Evolutionary conservation across 2,113 vertebrate genomes (phyloP).

Genomic region (Engystomops pustulosus): DNA sequence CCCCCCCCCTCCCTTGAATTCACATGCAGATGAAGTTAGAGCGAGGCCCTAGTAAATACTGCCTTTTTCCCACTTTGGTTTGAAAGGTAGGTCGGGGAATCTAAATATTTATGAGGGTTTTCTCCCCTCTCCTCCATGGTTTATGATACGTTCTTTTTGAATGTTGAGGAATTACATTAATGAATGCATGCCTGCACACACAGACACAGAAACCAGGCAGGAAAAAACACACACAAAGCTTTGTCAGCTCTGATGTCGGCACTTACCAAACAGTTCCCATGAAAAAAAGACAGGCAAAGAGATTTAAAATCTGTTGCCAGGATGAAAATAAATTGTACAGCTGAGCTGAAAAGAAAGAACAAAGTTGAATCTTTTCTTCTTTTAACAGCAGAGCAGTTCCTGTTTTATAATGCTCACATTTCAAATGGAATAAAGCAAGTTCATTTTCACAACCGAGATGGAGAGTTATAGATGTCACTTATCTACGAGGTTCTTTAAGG

Average conservation of each 20-base stretch:
- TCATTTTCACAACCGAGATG: conserved; percentile 63
- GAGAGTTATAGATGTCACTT: conserved; percentile 29
- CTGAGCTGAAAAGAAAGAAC: conserved; percentile 68
- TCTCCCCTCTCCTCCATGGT: conserved; percentile 63
- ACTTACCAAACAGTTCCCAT: conserved; percentile 76
- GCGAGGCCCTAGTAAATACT: conserved; percentile 69
- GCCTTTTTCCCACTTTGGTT: conserved; percentile 66
- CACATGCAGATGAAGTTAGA: conserved; percentile 80
- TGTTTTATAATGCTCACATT: conserved; percentile 63
- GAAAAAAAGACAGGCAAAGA: conserved; percentile 64
- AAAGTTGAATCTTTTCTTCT: conserved; percentile 71
- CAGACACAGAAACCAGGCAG: conserved; percentile 77
- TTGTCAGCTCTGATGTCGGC: conserved; percentile 68
- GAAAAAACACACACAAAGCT: conserved; percentile 67
- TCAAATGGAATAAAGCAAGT: conserved; percentile 61
- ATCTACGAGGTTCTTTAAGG: conserved; percentile 26
- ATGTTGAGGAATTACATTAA: conserved; percentile 78
- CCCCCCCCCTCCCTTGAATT: conserved; percentile 66
- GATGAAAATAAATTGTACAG: conserved; percentile 71
- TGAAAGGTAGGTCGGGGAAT: conserved; percentile 70
- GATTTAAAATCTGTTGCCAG: conserved; percentile 74
- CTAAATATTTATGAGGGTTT: conserved; percentile 80
- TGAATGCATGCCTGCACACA: conserved; percentile 86
- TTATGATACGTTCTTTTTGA: conserved; percentile 76
- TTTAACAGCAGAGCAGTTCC: conserved; percentile 65